These are phyloP conservation scores for Halcyon leucocephala DNA, from an alignment of 2,797 vertebrate genomes.

Conservation along the genomic window DNA sequence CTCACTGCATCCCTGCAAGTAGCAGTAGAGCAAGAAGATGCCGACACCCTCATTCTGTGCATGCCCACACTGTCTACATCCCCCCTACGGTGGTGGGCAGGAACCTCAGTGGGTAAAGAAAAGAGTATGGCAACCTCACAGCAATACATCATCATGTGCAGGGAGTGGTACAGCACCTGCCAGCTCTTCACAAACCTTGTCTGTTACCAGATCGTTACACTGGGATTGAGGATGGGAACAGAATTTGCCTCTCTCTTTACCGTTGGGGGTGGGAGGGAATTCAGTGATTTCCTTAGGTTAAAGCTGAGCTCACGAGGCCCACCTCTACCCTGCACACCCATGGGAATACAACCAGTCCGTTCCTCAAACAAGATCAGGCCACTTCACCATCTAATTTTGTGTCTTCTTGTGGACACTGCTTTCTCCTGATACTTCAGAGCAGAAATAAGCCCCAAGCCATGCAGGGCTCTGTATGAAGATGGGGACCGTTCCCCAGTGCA, in stretches of 20 bases:
- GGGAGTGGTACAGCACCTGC: fast-evolving
- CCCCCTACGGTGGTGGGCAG: not conserved
- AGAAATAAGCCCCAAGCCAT: not conserved
- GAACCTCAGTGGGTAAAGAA: not conserved
- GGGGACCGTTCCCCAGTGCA: not conserved
- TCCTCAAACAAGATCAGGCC: not conserved
- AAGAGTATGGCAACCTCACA: not conserved
- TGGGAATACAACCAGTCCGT: not conserved
- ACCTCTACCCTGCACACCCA: not conserved
- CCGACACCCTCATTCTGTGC: not conserved
- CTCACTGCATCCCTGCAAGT: not conserved
- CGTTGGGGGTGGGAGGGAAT: fast-evolving
- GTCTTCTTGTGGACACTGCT: not conserved
- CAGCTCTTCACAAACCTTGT: not conserved
- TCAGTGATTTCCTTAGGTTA: not conserved
- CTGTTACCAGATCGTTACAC: not conserved
- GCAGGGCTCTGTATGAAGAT: not conserved
- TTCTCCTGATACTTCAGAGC: not conserved
- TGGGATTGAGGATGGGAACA: not conserved
- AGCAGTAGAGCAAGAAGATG: not conserved
- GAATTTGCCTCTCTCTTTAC: not conserved
- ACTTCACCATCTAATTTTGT: not conserved
- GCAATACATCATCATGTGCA: fast-evolving
- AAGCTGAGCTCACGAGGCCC: fast-evolving
- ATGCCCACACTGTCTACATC: fast-evolving